Base-by-base conservation (phyloP, 2,113 vertebrate species). In the Meleagris gallopavo region DNA sequence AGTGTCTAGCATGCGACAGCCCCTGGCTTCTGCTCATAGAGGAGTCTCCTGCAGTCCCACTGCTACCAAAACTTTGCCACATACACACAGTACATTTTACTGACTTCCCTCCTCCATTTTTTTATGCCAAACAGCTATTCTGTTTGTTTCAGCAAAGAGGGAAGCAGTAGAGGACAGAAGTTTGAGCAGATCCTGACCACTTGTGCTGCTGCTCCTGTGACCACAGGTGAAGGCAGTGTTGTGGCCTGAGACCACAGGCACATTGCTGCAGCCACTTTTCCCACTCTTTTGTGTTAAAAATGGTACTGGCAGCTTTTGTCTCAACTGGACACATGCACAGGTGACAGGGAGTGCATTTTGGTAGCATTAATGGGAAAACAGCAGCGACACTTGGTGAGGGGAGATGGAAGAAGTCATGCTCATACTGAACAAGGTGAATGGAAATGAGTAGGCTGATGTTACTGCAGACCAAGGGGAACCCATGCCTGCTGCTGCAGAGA, bases 71-170 rank as follows among this genome's bases (percentile, higher is more conserved):
- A 71, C 6, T 8, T 71, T 43, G 45, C 24, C 34, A 60, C 25
- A 0, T 0, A 36, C 11, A 61, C 8, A 12, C 21, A 48, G 25
- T 69, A 60, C 7, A 29, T 30, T 40, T 60, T 50, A 20, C 4
- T 50, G 12, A 6, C 7, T 11, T 57, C 5, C 3, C 9, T 61
- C 57, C 43, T 88, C 11, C 6, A 16, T 64, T 48, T 41, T 72
- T 2, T 86, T 36, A 27, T 9, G 11, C 64, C 32, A 55, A 61
- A 57, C 4, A 40, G 24, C 66, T 65, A 18, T 65, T 72, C 2
- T 48, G 1, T 48, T 69, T 90, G 15, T 14, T 80, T 86, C 36
- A 61, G 24, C 11, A 73, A 34, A 38, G 19, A 65, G 14, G 9
- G 17, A 83, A 67, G 22, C 5, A 54, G 5, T n/a, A 34, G 12